Base-by-base conservation (phyloP, 2,797 vertebrate genomes). In the Psittacula echo region DNA sequence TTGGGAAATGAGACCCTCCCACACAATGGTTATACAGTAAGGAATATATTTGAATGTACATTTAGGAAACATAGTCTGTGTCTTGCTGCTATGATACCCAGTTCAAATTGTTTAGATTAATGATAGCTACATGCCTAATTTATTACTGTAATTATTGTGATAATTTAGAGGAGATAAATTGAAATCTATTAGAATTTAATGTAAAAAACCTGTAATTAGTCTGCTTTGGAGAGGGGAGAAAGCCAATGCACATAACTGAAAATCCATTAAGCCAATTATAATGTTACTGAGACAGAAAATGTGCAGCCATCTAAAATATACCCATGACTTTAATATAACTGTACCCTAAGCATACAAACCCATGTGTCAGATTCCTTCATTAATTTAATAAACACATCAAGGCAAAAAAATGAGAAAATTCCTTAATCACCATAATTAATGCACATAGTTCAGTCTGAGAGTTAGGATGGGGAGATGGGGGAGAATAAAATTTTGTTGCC, bases 341-440 rank as follows among this genome's bases (percentile, higher is more conserved):
- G 88, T 79, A 95, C 91, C 96, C 94, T 81, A 96, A 95, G 88
- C 98, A 93, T 97, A 94, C 96, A 97, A 97, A 98, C 96, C 96
- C 97, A 97, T 97, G 97, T 98, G 98, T 98, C 98, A 98, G 96
- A 97, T 97, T 98, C 97, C 97, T 98, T 97, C 94, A 97, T 98
- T 99, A 98, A 98, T 98, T 98, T 98, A 98, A 99, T 98, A 98
- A 99, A 98, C 98, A 98, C 97, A 98, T 98, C 98, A 98, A 98
- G 98, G 97, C 97, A 98, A 98, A 48, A 34, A 90, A 98, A 98
- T 97, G 98, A 97, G 97, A 97, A 93, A 96, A 98, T 96, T 95
- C 97, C 98, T 98, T 98, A 98, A 98, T 98, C 97, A 96, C 97
- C 97, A 94, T 98, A 98, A 99, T 98, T 97, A 98, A 98, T 97